Evolutionary conservation across 2,797 vertebrate species (phyloP).

Genomic region (Helarctos malayanus): DNA sequence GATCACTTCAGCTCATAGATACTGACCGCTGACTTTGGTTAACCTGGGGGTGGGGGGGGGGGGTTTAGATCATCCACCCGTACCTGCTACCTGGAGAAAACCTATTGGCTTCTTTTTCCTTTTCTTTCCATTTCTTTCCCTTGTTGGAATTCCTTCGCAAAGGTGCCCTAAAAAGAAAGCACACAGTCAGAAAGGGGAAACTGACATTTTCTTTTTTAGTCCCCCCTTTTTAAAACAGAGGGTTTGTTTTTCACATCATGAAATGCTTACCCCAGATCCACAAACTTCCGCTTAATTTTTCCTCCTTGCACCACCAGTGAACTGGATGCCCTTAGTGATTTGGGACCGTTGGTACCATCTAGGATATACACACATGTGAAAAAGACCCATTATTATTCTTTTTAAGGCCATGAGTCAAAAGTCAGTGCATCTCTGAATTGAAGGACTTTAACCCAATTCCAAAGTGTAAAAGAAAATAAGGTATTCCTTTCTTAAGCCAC

Average conservation of each 20-base stretch:
- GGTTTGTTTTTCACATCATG: slow-evolving; percentile 46
- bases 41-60: background rate
- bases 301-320: slow-evolving; percentile 89
- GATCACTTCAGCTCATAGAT: background rate
- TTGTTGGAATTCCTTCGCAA: slow-evolving; percentile 89
- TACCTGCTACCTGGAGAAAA: slow-evolving; percentile 92
- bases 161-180: slow-evolving; percentile 88
- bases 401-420: slow-evolving; percentile 50
- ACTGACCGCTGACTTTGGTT: background rate
- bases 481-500: background rate
- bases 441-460: slow-evolving; percentile 20
- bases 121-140: slow-evolving; percentile 90
- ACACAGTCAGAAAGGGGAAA: slow-evolving; percentile 70
- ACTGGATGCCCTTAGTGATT: slow-evolving; percentile 87
- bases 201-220: background rate
- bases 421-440: background rate
- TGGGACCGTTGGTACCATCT: slow-evolving; percentile 89
- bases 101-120: slow-evolving; percentile 88
- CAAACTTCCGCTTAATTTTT: slow-evolving; percentile 90
- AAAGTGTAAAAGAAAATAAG: background rate
- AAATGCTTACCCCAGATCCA: slow-evolving; percentile 91
- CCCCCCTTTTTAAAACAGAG: background rate
- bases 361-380: slow-evolving; percentile 86
- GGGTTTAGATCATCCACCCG: slow-evolving; percentile 62
- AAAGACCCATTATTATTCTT: slow-evolving; percentile 73